These are phyloP conservation scores for Chiloscyllium plagiosum DNA, from an alignment of 2,113 vertebrate species.

Conservation along the genomic window DNA sequence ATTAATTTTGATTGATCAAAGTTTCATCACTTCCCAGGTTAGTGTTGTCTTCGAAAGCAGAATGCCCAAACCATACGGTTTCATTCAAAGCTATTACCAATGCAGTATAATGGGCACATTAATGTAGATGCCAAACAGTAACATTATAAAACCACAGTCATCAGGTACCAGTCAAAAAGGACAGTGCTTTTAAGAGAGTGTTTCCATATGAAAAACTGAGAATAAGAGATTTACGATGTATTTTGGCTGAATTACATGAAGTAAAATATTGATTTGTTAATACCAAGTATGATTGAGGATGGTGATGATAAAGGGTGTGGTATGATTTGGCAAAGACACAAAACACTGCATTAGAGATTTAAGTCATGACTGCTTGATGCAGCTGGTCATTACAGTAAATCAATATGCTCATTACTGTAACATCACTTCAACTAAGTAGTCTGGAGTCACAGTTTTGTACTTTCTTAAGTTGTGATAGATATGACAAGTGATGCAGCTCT, in stretches of 20 bases:
- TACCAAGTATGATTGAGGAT: neutral
- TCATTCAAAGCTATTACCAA: neutral
- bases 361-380: neutral
- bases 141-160: neutral
- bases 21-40: neutral
- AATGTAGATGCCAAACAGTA: neutral
- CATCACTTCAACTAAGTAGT: conserved; percentile 16
- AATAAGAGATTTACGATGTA: neutral
- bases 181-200: neutral
- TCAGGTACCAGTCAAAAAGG: neutral
- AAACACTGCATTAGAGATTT: neutral
- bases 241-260: neutral
- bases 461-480: neutral
- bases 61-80: neutral
- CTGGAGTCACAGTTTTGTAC: conserved; percentile 5
- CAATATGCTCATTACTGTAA: conserved; percentile 27
- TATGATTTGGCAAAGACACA: neutral
- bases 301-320: neutral
- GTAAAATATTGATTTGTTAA: neutral
- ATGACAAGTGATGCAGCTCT: neutral
- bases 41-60: neutral
- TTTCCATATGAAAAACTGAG: neutral
- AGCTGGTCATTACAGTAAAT: neutral
- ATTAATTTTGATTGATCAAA: neutral
- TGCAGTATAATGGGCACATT: neutral